Conservation (phyloP, 1,140 invertebrate genomes). For the Nephila pilipes region DNA sequence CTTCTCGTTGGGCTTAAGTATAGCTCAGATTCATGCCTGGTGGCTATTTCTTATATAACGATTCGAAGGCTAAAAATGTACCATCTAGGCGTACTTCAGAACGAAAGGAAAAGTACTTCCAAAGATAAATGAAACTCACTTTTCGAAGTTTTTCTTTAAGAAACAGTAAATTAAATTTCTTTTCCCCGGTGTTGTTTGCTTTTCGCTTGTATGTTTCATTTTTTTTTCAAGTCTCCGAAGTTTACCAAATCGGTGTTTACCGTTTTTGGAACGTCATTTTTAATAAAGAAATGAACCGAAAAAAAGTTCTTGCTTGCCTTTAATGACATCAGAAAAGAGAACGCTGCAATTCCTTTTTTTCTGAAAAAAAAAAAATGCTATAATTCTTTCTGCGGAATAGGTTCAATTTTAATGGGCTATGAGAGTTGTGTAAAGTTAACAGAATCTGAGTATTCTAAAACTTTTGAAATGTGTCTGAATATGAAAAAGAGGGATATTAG, state of each 20-base stretch:
- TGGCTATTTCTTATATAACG: not conserved
- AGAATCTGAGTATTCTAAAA: not conserved
- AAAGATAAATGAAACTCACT: conserved; percentile 36
- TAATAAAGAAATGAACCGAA: conserved; percentile 26
- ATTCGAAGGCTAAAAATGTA: not conserved
- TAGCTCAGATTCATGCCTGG: not conserved
- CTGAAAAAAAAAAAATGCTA: not conserved
- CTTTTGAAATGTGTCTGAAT: too few species aligned
- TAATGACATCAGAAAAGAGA: not conserved
- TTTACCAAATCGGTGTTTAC: conserved; percentile 3
- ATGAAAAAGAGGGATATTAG: too few species aligned
- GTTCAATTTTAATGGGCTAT: not conserved
- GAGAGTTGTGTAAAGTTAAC: not conserved
- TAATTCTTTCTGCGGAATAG: not conserved
- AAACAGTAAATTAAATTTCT: conserved; percentile 50
- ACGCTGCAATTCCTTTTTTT: not conserved
- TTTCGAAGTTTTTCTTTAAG: not conserved
- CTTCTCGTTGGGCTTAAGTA: not conserved
- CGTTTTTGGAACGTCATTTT: not conserved
- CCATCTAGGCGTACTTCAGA: not conserved
- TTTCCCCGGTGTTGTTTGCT: not conserved
- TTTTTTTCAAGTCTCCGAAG: not conserved
- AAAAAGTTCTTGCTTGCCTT: not conserved
- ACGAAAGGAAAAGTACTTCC: conserved; percentile 33
- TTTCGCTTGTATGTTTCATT: not conserved